Percentiles rank a stretch among this genome's conserved stretches.
phyloP scores from a whole-genome alignment of 1,140 invertebrate species.

The Hypsibius dujardini region DNA sequence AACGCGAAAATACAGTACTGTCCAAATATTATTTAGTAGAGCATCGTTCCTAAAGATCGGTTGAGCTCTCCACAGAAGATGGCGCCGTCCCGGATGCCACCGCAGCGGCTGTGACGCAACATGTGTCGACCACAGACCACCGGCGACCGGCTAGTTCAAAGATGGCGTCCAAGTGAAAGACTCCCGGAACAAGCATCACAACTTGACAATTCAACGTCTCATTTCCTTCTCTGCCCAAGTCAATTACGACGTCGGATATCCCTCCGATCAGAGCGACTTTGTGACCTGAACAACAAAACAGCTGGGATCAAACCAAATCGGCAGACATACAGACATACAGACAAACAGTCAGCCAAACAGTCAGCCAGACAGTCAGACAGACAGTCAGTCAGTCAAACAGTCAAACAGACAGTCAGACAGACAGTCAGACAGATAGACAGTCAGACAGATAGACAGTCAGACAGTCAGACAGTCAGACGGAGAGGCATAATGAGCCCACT shows the following conservation, averaged over 20 bases:
- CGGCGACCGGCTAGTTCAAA: background rate
- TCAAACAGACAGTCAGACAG: too few species aligned
- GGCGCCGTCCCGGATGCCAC: too few species aligned
- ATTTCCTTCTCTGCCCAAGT: background rate
- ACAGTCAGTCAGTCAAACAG: too few species aligned
- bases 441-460: too few species aligned
- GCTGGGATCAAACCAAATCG: background rate
- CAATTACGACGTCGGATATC: background rate
- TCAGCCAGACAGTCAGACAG: background rate
- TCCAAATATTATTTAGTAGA: too few species aligned
- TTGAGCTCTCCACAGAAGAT: too few species aligned
- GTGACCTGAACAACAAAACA: background rate
- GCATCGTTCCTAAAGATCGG: too few species aligned
- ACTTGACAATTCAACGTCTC: background rate
- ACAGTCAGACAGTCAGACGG: too few species aligned
- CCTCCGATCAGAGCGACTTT: background rate
- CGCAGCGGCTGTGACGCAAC: too few species aligned
- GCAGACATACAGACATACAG: background rate
- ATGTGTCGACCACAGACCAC: too few species aligned
- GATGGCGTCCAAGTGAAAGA: slow-evolving; percentile 9
- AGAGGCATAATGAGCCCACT: background rate
- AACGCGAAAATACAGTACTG: too few species aligned
- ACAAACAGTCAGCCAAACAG: background rate
- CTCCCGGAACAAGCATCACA: slow-evolving; percentile 10
- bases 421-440: too few species aligned